Conservation (phyloP, 2,888 invertebrate genomes). For the Strigamia crassipes region DNA sequence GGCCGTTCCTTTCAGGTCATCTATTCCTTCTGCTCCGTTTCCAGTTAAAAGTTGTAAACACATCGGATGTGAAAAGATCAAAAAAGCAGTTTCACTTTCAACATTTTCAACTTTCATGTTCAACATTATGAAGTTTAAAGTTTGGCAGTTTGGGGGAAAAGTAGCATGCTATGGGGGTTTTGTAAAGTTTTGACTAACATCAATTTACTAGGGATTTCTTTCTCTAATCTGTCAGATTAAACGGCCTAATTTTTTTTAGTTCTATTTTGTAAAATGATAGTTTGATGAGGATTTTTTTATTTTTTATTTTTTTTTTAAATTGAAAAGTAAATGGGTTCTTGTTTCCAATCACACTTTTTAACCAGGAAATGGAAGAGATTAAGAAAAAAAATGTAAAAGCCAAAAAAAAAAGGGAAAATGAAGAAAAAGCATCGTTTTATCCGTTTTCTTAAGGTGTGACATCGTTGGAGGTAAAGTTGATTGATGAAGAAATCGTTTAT, state of each 20-base stretch:
- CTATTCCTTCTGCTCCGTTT: conserved; percentile 23
- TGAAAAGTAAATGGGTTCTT: not conserved
- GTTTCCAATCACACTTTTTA: not conserved
- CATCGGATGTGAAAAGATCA: conserved; percentile 7
- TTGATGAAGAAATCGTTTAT: conserved; percentile 29
- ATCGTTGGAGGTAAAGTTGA: not conserved
- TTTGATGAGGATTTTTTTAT: not conserved
- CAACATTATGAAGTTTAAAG: not conserved
- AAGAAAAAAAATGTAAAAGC: not conserved
- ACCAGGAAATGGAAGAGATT: not conserved
- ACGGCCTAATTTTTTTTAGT: not conserved
- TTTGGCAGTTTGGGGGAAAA: not conserved
- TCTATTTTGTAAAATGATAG: conserved; percentile 17
- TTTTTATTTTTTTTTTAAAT: not conserved
- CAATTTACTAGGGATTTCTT: conserved; percentile 20
- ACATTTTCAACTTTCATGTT: not conserved
- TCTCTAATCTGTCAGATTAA: not conserved
- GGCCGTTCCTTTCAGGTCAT: not conserved
- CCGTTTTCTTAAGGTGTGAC: not conserved
- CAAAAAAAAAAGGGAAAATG: not conserved
- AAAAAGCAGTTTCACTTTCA: not conserved
- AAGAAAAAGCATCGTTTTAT: conserved; percentile 5
- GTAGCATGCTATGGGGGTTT: not conserved
- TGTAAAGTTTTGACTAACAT: not conserved
- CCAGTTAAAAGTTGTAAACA: conserved; percentile 23